A percentile compares a stretch with the other conserved stretches of the same genome.
phyloP scores from a whole-genome alignment of 2,888 invertebrate species.

The Chorisops tibialis region DNA sequence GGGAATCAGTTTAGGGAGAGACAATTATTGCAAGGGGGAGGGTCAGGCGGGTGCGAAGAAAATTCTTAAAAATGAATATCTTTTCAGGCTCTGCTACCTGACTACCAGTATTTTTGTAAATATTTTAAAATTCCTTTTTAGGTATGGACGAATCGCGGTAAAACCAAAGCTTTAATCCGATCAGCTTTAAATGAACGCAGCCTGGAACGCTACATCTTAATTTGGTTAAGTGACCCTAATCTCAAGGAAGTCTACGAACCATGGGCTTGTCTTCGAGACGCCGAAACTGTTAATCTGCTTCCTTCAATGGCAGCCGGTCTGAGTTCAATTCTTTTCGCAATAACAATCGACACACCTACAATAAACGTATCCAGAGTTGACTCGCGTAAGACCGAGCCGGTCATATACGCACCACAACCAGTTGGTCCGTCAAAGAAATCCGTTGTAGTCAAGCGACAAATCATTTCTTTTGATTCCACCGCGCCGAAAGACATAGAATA shows the following conservation, averaged over 20 bases:
- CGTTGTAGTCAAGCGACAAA: slow-evolving; percentile 44
- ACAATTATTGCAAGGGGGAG: too few species aligned
- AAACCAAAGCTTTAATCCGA: slow-evolving; percentile 77
- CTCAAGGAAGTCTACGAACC: slow-evolving; percentile 76
- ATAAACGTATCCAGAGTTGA: slow-evolving; percentile 59
- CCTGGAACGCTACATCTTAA: slow-evolving; percentile 76
- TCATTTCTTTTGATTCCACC: slow-evolving; percentile 39
- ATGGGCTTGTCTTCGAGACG: slow-evolving; percentile 78
- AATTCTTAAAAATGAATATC: too few species aligned
- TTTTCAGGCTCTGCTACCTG: too few species aligned
- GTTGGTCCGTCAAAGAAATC: slow-evolving; percentile 52
- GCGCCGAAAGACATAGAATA: not conserved
- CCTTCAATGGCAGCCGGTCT: slow-evolving; percentile 86
- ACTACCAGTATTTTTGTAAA: too few species aligned
- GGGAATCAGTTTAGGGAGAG: too few species aligned
- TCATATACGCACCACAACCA: slow-evolving; percentile 67
- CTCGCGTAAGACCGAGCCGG: slow-evolving; percentile 56
- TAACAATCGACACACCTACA: slow-evolving; percentile 83
- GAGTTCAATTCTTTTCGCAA: slow-evolving; percentile 86
- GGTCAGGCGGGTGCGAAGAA: too few species aligned
- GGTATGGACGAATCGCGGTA: slow-evolving; percentile 63
- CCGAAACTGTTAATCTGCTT: slow-evolving; percentile 72
- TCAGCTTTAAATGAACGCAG: slow-evolving; percentile 89
- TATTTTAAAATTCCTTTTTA: too few species aligned
- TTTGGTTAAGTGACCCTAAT: slow-evolving; percentile 66